Percentiles rank a stretch among this genome's conserved stretches.
Conservation (phyloP, 2,113 vertebrate genomes). For the Ardeotis arabs region DNA sequence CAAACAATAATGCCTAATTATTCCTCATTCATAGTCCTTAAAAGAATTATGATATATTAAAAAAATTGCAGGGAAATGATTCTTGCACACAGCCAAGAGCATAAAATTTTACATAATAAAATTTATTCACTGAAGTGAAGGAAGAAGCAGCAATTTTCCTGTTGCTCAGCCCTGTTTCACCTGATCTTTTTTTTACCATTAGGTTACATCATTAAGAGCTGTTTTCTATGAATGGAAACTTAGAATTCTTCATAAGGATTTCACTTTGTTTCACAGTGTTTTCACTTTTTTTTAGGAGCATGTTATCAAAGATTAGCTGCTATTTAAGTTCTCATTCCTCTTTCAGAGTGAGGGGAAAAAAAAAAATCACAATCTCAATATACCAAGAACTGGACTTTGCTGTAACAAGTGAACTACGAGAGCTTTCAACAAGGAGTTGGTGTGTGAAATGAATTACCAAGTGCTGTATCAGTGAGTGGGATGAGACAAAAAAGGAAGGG, state of each 20-base stretch:
- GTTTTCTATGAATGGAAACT: neutral
- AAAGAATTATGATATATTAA: neutral
- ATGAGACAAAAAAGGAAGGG: neutral
- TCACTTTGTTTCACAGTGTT: neutral
- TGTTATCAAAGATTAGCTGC: neutral
- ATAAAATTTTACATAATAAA: neutral
- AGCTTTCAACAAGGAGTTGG: neutral
- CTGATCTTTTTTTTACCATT: neutral
- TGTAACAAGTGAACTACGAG: neutral
- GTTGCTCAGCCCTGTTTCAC: neutral
- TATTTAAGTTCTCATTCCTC: neutral
- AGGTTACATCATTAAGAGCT: neutral
- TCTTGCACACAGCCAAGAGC: neutral
- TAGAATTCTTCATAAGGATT: neutral
- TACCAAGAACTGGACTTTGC: neutral
- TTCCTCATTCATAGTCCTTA: neutral
- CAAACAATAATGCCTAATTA: constrained; percentile 40
- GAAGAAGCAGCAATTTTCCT: neutral
- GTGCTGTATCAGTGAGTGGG: neutral
- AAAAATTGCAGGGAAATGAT: neutral
- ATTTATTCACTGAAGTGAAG: neutral
- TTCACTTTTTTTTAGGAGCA: neutral
- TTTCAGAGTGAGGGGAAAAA: accelerated
- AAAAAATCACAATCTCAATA: neutral
- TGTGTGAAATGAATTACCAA: neutral